Evolutionary conservation across 1,140 invertebrate species (phyloP), one percentile per base, ranked within the genome.

Genomic region (Trachymyrmex septentrionalis): DNA sequence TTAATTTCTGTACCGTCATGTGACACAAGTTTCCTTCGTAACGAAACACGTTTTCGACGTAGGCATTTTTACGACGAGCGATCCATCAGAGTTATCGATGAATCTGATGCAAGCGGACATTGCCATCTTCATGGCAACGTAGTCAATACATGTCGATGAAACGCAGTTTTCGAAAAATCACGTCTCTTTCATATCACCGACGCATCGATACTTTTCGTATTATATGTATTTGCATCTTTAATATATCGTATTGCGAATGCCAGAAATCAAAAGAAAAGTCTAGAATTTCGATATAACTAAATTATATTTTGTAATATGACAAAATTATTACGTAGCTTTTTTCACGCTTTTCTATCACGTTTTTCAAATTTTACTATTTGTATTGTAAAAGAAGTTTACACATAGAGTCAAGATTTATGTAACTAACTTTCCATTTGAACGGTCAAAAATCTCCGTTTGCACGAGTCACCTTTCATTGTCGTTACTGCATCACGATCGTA

Each of bases 61-160:
- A 10, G 24, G 10, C 34, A 84, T 61, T 84, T 75, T 84, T 61
- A 50, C 38, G 27, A 57, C 55, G 24, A 75, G 71, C 61, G 55
- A 84, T 84, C 71, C 81, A 50, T 84, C 81, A 75, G 38, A 12
- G 57, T 84, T 84, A 84, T 75, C 81, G 81, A 27, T 81, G 64
- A 81, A 81, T 69, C 77, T 71, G 30, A 69, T 71, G 64, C 30
- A 55, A 24, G 21, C 48, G 30, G 50, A 81, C 76, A 67, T 69
- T 38, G 27, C 76, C 59, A 44, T 69, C 48, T 81, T 69, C 30
- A 19, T 81, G 64, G 44, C n/a, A 12, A 19, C 9, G 0, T 21
- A 57, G 63, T 55, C 48, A 50, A 69, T 71, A n/a, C 12, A 57
- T 24, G 64, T 71, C 77, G 64, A 71, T 71, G 38, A 81, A 71